Base-by-base conservation (phyloP, 1,140 invertebrate species). In the Drosophila pallidifrons region DNA sequence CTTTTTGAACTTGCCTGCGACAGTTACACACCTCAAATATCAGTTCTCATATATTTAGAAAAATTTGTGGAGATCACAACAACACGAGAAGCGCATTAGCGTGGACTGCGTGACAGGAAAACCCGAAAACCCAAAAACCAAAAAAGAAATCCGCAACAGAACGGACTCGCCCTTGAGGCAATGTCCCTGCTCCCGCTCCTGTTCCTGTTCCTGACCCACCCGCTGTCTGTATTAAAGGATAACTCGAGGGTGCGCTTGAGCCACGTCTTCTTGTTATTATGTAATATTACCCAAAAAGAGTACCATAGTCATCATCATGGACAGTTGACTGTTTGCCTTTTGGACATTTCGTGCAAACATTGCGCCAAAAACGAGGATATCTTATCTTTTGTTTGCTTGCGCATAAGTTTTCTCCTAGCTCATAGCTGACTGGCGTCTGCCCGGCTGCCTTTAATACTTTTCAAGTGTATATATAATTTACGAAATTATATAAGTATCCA, bases 361-460 rank as follows among this genome's bases (percentile, higher is more conserved):
- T 79, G 78, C 60, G 77, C 80, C 82, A 80, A 74, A 25, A 76
- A 51, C 74, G 78, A 90, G 86, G 86, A 90, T 90, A 90, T 90
- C 86, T 90, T 90, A 90, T 90, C 86, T 86, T 67, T 73, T 90
- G 86, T 90, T 90, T 90, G 86, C 86, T 80, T 82, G 90, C 86
- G 87, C 79, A 75, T 83, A 90, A 90, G 79, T 79, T 75, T 73
- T 71, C 46, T 65, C 15, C 41, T 7, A 10, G 41, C 16, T 20
- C 20, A 25, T 25, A 25, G 20, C 20, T 25, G 20, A 25, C 63
- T 51, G 64, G 61, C 64, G 75, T 64, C 75, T 68, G 57, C 59
- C 20, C 47, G 82, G 52, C 72, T 69, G 76, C 73, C 81, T 89
- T 77, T 89, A 85, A 89, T 89, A 88, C 83, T 88, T 80, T 88